Conservation (phyloP, 2,113 vertebrate genomes). For the Cinclus cinclus region DNA sequence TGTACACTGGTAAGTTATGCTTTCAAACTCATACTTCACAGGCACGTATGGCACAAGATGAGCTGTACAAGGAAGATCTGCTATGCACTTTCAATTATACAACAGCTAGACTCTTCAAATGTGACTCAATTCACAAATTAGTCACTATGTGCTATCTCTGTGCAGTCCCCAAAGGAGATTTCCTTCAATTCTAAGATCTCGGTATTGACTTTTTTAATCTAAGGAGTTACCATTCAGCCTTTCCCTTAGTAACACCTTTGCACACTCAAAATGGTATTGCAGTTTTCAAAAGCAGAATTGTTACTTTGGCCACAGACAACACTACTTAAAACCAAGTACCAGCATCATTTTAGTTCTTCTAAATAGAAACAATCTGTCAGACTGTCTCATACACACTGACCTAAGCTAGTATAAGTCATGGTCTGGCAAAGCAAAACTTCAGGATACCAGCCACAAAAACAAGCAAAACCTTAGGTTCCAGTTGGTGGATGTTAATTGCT, state of each 20-base stretch:
- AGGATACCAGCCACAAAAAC: background rate
- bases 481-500: background rate
- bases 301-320: background rate
- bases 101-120: background rate
- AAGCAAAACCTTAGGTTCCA: background rate
- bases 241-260: background rate
- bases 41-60: background rate
- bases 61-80: background rate
- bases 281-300: background rate
- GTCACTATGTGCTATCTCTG: background rate
- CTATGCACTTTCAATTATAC: background rate
- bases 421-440: background rate
- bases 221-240: background rate
- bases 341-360: background rate
- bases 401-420: background rate
- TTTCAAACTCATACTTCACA: background rate
- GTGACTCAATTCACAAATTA: background rate
- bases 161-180: background rate
- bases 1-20: background rate
- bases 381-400: background rate
- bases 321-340: background rate
- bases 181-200: background rate
- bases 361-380: background rate
- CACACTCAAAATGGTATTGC: background rate
- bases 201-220: background rate